Percentiles rank a stretch among this genome's conserved stretches.
Conservation (phyloP, 2,888 invertebrate species). For the Reticulitermes lucifugus region DNA sequence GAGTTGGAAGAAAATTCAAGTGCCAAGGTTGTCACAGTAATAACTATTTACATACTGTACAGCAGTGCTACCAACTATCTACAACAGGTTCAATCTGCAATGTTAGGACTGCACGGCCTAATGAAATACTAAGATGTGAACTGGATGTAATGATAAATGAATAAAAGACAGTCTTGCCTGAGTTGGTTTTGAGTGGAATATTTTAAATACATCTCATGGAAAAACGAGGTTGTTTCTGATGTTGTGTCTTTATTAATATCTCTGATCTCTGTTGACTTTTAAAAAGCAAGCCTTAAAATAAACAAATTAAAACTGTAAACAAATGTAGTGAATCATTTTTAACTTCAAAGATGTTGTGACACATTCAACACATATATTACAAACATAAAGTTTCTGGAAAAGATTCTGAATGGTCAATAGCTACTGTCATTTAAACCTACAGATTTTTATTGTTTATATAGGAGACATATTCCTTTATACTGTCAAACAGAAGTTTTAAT, state of each 20-base stretch:
- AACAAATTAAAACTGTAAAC: conserved; percentile 18
- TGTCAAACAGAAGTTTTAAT: no score
- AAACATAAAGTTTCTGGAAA: no score
- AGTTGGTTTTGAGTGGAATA: neutral
- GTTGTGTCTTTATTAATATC: conserved; percentile 9
- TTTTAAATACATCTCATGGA: conserved; percentile 11
- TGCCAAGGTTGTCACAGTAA: no score
- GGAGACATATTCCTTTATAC: no score
- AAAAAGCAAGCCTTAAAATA: conserved; percentile 20
- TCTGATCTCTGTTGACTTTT: neutral
- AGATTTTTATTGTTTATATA: no score
- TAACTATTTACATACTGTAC: neutral
- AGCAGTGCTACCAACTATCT: neutral
- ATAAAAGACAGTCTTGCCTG: neutral
- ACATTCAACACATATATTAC: no score
- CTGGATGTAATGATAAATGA: neutral
- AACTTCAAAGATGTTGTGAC: no score
- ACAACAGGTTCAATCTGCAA: neutral
- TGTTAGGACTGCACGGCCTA: conserved; percentile 32
- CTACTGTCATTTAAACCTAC: no score
- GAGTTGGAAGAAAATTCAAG: no score
- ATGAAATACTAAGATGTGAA: neutral
- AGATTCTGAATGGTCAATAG: no score
- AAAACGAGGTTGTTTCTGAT: conserved; percentile 15
- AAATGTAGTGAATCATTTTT: neutral